These are phyloP conservation scores for Umimayanthus chanpuru DNA, from an alignment of 92 coral and sea anemone genomes.

Conservation along the genomic window DNA sequence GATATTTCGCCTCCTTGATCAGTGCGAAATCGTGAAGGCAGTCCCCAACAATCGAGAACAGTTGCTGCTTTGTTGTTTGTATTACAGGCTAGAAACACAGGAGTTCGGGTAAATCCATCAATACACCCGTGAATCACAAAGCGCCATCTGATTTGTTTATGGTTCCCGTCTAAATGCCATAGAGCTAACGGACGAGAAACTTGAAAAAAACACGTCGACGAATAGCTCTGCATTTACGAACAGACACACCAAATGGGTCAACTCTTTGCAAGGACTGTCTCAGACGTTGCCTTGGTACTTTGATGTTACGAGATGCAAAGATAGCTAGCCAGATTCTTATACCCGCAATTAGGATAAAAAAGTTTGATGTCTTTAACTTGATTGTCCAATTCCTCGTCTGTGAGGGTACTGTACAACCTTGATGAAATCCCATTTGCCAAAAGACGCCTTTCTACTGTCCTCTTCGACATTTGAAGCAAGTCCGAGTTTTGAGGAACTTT, in stretches of 20 bases:
- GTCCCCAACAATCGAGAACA: background rate
- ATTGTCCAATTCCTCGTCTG: conserved; percentile 58
- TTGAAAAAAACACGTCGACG: conserved; percentile 53
- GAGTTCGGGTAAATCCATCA: background rate
- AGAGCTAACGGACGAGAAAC: conserved; percentile 53
- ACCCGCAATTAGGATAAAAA: conserved; percentile 58
- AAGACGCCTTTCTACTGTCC: conserved; percentile 69
- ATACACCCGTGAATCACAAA: background rate
- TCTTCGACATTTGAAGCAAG: conserved; percentile 30
- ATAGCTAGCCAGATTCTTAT: conserved; percentile 65
- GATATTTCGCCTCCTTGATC: conserved; percentile 59
- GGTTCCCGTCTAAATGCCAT: conserved; percentile 40
- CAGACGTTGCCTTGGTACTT: conserved; percentile 55
- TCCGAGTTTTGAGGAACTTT: too few species aligned
- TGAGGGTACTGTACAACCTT: conserved; percentile 52
- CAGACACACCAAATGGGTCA: conserved; percentile 62
- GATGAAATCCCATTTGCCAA: conserved; percentile 57
- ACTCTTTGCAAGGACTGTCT: conserved; percentile 63
- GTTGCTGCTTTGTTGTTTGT: background rate
- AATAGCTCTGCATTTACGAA: conserved; percentile 56
- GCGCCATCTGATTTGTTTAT: background rate
- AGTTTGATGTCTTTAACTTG: conserved; percentile 42
- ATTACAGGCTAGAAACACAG: background rate
- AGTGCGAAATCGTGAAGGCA: conserved; percentile 29
- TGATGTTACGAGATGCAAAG: conserved; percentile 55